Evolutionary conservation across 92 coral and sea anemone species (phyloP).

Genomic region (Meandrina meandrites): DNA sequence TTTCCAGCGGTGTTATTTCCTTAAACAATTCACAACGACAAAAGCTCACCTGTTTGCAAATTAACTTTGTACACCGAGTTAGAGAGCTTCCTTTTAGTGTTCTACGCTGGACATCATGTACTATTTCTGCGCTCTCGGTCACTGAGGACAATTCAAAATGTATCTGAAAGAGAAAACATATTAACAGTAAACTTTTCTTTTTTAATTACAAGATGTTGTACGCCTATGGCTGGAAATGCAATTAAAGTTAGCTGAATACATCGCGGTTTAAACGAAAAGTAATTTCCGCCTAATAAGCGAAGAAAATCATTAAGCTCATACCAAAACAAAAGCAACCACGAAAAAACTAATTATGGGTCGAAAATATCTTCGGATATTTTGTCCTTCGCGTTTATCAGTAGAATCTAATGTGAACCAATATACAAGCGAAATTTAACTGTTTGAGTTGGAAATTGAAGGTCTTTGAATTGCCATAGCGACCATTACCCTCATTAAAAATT

Average conservation of each 20-base stretch:
- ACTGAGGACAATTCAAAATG: too few relatives aligned
- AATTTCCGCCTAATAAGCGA: constrained; percentile 20
- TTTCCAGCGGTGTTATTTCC: neutral
- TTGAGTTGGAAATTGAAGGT: neutral
- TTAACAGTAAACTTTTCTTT: neutral
- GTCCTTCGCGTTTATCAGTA: neutral
- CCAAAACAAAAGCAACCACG: neutral
- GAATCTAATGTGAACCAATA: neutral
- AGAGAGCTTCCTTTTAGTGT: neutral
- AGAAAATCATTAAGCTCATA: neutral
- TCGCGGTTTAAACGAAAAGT: neutral
- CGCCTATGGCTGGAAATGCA: constrained; percentile 1
- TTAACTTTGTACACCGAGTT: neutral
- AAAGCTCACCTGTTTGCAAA: neutral
- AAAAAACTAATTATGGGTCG: neutral
- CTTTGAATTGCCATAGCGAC: neutral
- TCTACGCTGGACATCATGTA: neutral
- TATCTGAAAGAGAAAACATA: neutral
- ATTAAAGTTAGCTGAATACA: constrained; percentile 17
- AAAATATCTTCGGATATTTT: neutral
- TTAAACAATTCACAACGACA: neutral
- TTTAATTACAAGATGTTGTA: neutral
- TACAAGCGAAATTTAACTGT: neutral
- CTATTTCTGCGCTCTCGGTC: neutral
- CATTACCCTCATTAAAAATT: neutral